phyloP scores from a whole-genome alignment of 2,797 vertebrate genomes.

The Botia almorhae region DNA sequence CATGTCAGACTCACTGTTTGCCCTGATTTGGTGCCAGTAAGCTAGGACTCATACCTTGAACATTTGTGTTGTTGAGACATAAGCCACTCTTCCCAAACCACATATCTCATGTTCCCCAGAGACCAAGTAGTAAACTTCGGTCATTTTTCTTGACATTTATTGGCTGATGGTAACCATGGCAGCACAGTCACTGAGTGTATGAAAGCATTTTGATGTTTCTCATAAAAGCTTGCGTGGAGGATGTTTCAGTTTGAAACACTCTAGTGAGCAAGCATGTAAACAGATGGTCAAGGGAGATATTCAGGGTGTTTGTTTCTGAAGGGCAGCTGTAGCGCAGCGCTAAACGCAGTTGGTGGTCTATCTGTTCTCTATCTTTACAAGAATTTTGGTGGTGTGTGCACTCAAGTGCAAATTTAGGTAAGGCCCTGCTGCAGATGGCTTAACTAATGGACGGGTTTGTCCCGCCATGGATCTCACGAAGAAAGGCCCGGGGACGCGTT shows the following conservation, averaged over 20 bases:
- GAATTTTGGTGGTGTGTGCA: conserved; percentile 54
- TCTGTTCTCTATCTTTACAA: conserved; percentile 61
- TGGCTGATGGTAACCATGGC: conserved; percentile 62
- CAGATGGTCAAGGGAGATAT: conserved; percentile 60
- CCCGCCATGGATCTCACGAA: neutral
- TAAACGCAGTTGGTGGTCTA: conserved; percentile 62
- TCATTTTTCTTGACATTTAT: conserved; percentile 60
- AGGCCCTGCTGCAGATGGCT: conserved; percentile 28
- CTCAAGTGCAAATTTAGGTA: conserved; percentile 46
- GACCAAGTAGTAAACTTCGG: conserved; percentile 57
- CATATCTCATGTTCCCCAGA: conserved; percentile 54
- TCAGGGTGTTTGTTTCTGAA: conserved; percentile 62
- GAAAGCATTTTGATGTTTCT: conserved; percentile 64
- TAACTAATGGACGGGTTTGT: conserved; percentile 17
- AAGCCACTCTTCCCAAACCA: conserved; percentile 60
- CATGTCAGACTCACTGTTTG: conserved; percentile 58
- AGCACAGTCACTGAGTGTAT: conserved; percentile 53
- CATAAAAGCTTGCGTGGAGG: conserved; percentile 59
- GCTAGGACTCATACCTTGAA: conserved; percentile 62
- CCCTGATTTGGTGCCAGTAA: conserved; percentile 58
- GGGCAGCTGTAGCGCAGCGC: conserved; percentile 59
- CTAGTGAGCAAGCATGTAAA: conserved; percentile 57
- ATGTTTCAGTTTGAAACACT: conserved; percentile 59
- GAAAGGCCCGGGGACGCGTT: conserved; percentile 10
- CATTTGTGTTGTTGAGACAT: conserved; percentile 64